These are phyloP conservation scores for Crypturellus tataupa DNA, from an alignment of 2,797 vertebrate species.

Conservation along the genomic window DNA sequence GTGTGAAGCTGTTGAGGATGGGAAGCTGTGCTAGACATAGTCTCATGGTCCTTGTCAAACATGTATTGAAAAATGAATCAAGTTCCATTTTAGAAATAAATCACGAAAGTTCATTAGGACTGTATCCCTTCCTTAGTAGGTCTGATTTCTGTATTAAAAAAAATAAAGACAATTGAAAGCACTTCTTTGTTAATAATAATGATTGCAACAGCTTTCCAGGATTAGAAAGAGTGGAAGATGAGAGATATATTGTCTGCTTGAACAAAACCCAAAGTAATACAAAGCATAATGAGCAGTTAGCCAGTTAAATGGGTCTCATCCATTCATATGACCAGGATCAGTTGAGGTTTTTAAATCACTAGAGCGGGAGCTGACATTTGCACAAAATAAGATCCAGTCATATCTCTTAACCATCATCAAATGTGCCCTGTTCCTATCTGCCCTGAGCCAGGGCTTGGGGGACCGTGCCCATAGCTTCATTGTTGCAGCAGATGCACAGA, in stretches of 20 bases:
- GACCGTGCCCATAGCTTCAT: not conserved
- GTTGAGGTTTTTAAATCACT: accelerated
- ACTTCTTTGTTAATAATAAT: not conserved
- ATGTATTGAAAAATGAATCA: not conserved
- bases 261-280: not conserved
- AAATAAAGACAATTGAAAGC: not conserved
- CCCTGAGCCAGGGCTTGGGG: accelerated
- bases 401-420: not conserved
- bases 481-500: not conserved
- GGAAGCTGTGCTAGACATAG: not conserved
- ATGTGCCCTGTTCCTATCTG: not conserved
- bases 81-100: not conserved
- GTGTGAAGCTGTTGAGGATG: not conserved
- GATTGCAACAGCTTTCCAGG: not conserved
- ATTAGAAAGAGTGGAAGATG: not conserved
- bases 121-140: not conserved
- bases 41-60: not conserved
- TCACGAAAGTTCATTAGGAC: not conserved
- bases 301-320: not conserved
- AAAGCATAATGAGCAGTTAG: not conserved
- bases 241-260: not conserved
- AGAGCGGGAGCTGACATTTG: not conserved
- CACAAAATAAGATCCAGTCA: not conserved
- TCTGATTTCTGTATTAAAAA: not conserved
- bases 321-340: not conserved